Evolutionary conservation across 1,140 invertebrate genomes (phyloP).

Genomic region (Penaeus japonicus): DNA sequence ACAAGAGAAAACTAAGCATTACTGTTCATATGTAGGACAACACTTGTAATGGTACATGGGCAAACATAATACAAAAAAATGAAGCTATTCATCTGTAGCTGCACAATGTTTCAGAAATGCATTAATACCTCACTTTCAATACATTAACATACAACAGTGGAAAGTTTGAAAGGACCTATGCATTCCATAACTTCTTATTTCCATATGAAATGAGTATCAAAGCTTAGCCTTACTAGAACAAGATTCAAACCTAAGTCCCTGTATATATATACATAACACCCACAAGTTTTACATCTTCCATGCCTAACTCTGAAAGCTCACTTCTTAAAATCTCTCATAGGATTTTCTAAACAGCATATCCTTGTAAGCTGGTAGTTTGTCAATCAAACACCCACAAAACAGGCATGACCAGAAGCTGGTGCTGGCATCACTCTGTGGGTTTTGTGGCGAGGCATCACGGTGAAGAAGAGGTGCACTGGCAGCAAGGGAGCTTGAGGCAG

Average conservation of each 20-base stretch:
- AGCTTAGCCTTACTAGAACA: slow-evolving; percentile 24
- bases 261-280: slow-evolving; percentile 17
- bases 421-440: slow-evolving; percentile 22
- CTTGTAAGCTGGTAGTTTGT: slow-evolving; percentile 23
- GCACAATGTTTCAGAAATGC: slow-evolving; percentile 14
- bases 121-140: background rate
- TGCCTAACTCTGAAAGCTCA: slow-evolving; percentile 12
- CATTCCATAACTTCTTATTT: background rate
- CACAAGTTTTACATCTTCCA: background rate
- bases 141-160: background rate
- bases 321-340: slow-evolving; percentile 21
- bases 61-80: slow-evolving; percentile 11
- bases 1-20: slow-evolving; percentile 3
- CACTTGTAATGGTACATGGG: background rate
- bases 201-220: slow-evolving; percentile 14
- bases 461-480: background rate
- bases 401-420: slow-evolving; percentile 30
- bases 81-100: slow-evolving; percentile 25
- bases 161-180: background rate
- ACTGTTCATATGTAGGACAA: background rate
- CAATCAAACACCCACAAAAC: slow-evolving; percentile 22
- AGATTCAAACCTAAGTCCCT: background rate
- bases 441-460: slow-evolving; percentile 30
- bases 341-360: slow-evolving; percentile 14
- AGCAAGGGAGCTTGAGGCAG: background rate